A percentile compares a stretch with the other conserved stretches of the same genome.
phyloP scores from a whole-genome alignment of 2,888 invertebrate genomes.

The Trachelus tabidus region DNA sequence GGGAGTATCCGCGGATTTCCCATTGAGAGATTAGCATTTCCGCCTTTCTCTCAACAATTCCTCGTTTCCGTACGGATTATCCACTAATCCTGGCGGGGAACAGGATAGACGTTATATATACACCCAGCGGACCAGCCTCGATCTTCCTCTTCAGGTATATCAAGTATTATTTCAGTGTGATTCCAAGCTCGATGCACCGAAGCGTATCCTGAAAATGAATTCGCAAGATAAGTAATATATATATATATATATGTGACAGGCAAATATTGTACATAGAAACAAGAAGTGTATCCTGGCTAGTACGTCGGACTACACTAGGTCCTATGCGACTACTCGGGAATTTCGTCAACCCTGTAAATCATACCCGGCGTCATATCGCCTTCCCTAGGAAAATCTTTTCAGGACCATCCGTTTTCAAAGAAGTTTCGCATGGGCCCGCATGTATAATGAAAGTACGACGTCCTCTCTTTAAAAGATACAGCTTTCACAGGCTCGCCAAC shows the following conservation, averaged over 20 bases:
- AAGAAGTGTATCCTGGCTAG: neutral
- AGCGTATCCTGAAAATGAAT: neutral
- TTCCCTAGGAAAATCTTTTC: slow-evolving; percentile 14
- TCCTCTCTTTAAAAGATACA: slow-evolving; percentile 52
- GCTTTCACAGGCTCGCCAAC: slow-evolving; percentile 45
- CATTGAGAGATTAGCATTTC: slow-evolving; percentile 66
- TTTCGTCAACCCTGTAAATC: slow-evolving; percentile 27
- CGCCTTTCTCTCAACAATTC: slow-evolving; percentile 63
- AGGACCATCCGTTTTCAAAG: slow-evolving; percentile 14
- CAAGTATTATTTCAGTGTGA: slow-evolving; percentile 64
- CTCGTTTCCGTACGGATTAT: slow-evolving; percentile 63
- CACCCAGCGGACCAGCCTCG: slow-evolving; percentile 34
- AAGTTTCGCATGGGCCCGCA: slow-evolving; percentile 42
- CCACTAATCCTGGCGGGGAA: slow-evolving; percentile 59
- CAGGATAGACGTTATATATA: slow-evolving; percentile 31
- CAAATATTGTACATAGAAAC: neutral
- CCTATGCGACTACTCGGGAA: neutral
- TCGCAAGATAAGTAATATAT: neutral
- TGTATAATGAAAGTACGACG: slow-evolving; percentile 49
- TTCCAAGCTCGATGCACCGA: slow-evolving; percentile 29
- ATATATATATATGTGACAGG: neutral
- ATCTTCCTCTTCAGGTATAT: slow-evolving; percentile 56
- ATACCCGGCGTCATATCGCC: slow-evolving; percentile 28
- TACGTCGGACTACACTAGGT: neutral
- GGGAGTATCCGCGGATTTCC: slow-evolving; percentile 54